Conservation (phyloP, 2,797 vertebrate species). For the Macropus fuliginosus region DNA sequence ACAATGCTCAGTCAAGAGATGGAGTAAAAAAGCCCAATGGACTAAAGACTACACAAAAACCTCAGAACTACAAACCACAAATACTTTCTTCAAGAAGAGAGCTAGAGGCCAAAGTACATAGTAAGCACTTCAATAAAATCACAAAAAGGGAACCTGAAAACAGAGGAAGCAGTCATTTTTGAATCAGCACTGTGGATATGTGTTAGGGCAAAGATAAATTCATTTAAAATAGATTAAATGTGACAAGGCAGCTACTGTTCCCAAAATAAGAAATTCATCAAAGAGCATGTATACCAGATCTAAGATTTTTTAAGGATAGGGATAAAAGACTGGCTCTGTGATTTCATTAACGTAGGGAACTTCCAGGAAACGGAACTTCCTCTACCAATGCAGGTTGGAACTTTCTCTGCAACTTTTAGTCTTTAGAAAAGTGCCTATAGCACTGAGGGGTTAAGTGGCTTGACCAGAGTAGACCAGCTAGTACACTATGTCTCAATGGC, state of each 20-base stretch:
- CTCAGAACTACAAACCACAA: background rate
- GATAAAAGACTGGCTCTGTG: too few species aligned
- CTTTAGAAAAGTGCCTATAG: too few species aligned
- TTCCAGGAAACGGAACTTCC: too few species aligned
- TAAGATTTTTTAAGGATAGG: too few species aligned
- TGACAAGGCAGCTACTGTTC: too few species aligned
- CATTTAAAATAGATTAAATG: background rate
- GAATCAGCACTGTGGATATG: background rate
- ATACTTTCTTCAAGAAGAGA: background rate
- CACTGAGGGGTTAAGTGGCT: too few species aligned
- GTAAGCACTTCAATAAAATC: background rate
- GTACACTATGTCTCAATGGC: background rate
- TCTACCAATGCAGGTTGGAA: too few species aligned
- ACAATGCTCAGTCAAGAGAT: background rate
- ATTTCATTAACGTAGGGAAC: too few species aligned
- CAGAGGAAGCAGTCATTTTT: background rate
- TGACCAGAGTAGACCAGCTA: too few species aligned
- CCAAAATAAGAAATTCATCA: background rate
- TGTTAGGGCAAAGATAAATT: background rate
- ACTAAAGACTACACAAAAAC: background rate
- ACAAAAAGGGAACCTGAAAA: background rate
- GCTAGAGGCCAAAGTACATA: background rate
- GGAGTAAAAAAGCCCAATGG: background rate
- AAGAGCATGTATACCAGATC: background rate
- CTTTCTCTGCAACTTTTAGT: too few species aligned